Conservation (phyloP, 1,140 invertebrate genomes). For the Drosophila kurseongensis region DNA sequence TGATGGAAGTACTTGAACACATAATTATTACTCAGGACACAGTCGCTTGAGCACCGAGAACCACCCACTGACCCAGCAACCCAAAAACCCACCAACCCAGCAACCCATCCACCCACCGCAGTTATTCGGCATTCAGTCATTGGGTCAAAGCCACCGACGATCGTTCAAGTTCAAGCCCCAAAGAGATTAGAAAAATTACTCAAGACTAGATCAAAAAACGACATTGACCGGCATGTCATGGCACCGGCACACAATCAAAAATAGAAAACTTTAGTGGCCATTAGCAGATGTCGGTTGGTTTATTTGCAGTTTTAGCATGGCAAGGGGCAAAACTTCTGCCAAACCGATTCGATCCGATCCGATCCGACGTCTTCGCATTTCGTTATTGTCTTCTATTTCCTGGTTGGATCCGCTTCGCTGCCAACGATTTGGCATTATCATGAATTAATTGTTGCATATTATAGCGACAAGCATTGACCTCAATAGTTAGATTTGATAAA, state of each 20-base stretch:
- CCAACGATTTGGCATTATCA: constrained; percentile 58
- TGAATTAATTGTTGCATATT: constrained; percentile 62
- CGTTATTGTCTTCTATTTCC: constrained; percentile 70
- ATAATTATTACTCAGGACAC: constrained; percentile 29
- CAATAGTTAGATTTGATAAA: constrained; percentile 44
- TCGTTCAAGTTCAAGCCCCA: constrained; percentile 64
- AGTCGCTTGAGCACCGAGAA: constrained; percentile 8
- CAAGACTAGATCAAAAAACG: constrained; percentile 82
- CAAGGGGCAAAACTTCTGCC: constrained; percentile 54
- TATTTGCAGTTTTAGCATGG: constrained; percentile 73
- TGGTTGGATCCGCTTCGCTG: constrained; percentile 62
- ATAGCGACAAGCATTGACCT: constrained; percentile 69
- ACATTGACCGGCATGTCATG: constrained; percentile 76
- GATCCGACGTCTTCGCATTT: constrained; percentile 56
- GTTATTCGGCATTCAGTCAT: constrained; percentile 44
- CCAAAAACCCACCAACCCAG: constrained; percentile 1
- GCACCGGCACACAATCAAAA: constrained; percentile 54
- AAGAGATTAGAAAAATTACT: constrained; percentile 66
- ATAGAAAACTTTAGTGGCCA: constrained; percentile 63
- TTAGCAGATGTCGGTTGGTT: constrained; percentile 52
- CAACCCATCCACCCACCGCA: constrained; percentile 20
- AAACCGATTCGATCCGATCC: constrained; percentile 13
- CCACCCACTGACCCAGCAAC: background rate
- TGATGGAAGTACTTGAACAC: constrained; percentile 21
- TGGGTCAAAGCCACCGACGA: constrained; percentile 58